Percentiles rank a stretch among this genome's conserved stretches.
phyloP scores from a whole-genome alignment of 2,888 invertebrate genomes.

The Saturnia pavonia region DNA sequence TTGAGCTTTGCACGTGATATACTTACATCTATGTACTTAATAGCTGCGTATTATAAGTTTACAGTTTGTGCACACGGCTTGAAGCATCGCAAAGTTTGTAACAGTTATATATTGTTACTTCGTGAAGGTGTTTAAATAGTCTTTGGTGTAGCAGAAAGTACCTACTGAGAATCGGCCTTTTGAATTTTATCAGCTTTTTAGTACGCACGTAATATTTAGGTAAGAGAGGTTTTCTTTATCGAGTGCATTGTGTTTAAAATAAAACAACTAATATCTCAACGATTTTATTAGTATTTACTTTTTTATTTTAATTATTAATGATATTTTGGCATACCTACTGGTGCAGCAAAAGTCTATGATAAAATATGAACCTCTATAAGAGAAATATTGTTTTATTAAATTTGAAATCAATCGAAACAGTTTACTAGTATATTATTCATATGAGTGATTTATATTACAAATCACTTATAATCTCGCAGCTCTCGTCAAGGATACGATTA shows the following conservation, averaged over 20 bases:
- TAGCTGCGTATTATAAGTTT: slow-evolving; percentile 35
- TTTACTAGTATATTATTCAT: not conserved
- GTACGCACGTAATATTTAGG: not conserved
- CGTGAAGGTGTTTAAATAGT: slow-evolving; percentile 42
- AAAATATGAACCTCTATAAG: too few species aligned
- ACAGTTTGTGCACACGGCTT: slow-evolving; percentile 52
- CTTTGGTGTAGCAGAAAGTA: not conserved
- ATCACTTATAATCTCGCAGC: not conserved
- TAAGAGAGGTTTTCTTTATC: not conserved
- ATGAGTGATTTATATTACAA: not conserved
- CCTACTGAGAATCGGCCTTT: not conserved
- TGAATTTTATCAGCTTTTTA: not conserved
- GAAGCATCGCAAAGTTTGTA: slow-evolving; percentile 27
- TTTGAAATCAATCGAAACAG: not conserved
- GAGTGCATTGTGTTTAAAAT: not conserved
- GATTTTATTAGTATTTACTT: too few species aligned
- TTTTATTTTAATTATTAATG: too few species aligned
- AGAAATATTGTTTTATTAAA: not conserved
- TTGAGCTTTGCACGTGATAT: slow-evolving; percentile 66
- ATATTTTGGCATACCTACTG: too few species aligned
- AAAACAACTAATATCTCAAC: not conserved
- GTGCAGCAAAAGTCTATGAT: too few species aligned
- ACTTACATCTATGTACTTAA: slow-evolving; percentile 49
- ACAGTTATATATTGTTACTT: slow-evolving; percentile 34
- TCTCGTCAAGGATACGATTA: not conserved